Evolutionary conservation across 1,140 invertebrate species (phyloP), one percentile per base, ranked within the genome.

Genomic region (Luehdorfia chinensis): DNA sequence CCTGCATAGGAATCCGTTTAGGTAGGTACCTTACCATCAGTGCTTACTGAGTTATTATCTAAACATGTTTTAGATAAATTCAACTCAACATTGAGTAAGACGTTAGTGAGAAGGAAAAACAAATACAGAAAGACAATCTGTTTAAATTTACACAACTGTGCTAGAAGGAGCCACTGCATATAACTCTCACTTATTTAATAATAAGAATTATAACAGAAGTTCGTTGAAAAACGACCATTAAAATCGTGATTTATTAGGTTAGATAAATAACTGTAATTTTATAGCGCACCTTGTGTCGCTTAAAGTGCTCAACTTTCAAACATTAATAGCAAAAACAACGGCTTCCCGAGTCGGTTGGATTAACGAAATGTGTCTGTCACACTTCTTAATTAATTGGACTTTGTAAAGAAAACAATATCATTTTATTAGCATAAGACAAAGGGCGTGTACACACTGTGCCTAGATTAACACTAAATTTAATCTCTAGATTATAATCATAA

Each of bases 401-500:
- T 83, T 66, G 44, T 67, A 77, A 83, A 79, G 78, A 79, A 81
- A 77, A 83, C 78, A 83, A 83, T 83, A 79, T 77, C 70, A 83
- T 75, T 83, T 83, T 83, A 83, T 83, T 83, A 76, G 74, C 75
- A 79, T 77, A 74, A 72, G 45, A 62, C 49, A 41, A 59, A 37
- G 43, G 49, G 41, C 5, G 23, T 8, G 2, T 50, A 19, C 25
- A 37, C 44, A 51, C 30, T 50, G 39, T 1, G 15, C 1, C 4
- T 12, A 8, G 4, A 7, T 37, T n/a, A n/a, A n/a, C n/a, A n/a
- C n/a, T n/a, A n/a, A n/a, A n/a, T n/a, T n/a, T n/a, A n/a, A n/a
- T n/a, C n/a, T n/a, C n/a, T n/a, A n/a, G n/a, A n/a, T n/a, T n/a
- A n/a, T n/a, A n/a, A n/a, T n/a, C n/a, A n/a, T n/a, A n/a, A n/a